Percentiles rank a stretch among this genome's conserved stretches.
These are phyloP conservation scores for Dasysyrphus albostriatus DNA, from an alignment of 2,888 invertebrate species.

Conservation along the genomic window DNA sequence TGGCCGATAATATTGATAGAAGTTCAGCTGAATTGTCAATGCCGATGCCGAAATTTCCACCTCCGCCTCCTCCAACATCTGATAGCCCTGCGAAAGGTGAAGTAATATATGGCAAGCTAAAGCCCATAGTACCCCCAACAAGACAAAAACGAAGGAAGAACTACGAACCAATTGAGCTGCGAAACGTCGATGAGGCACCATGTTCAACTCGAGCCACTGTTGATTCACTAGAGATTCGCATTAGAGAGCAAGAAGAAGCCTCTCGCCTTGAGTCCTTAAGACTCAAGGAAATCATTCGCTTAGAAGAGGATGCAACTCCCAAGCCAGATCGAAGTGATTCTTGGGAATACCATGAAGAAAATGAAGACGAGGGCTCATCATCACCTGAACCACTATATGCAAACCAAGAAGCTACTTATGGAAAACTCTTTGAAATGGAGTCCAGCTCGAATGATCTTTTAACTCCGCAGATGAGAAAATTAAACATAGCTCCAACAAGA, in stretches of 20 bases:
- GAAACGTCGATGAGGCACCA: conserved; percentile 73
- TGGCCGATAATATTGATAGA: conserved; percentile 58
- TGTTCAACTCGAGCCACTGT: conserved; percentile 78
- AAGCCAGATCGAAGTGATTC: conserved; percentile 83
- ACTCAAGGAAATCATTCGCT: conserved; percentile 78
- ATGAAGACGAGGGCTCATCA: conserved; percentile 73
- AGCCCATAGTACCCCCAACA: conserved; percentile 78
- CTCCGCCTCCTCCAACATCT: conserved; percentile 78
- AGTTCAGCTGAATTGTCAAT: conserved; percentile 72
- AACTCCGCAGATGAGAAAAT: conserved; percentile 78
- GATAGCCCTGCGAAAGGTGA: conserved; percentile 72
- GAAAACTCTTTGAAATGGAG: conserved; percentile 82
- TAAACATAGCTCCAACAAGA: conserved; percentile 77
- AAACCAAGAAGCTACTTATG: conserved; percentile 83
- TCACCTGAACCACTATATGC: conserved; percentile 83
- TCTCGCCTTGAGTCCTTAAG: conserved; percentile 79
- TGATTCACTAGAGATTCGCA: conserved; percentile 80
- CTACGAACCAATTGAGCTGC: conserved; percentile 81
- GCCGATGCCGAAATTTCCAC: conserved; percentile 82
- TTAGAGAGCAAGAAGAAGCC: conserved; percentile 78
- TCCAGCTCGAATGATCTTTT: conserved; percentile 79
- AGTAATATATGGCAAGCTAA: conserved; percentile 79
- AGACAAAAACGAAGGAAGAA: conserved; percentile 80
- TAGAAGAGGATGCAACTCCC: conserved; percentile 79
- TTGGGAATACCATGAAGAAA: conserved; percentile 82